These are phyloP conservation scores for Spondyliosoma cantharus DNA, from an alignment of 2,797 vertebrate genomes.

Conservation along the genomic window DNA sequence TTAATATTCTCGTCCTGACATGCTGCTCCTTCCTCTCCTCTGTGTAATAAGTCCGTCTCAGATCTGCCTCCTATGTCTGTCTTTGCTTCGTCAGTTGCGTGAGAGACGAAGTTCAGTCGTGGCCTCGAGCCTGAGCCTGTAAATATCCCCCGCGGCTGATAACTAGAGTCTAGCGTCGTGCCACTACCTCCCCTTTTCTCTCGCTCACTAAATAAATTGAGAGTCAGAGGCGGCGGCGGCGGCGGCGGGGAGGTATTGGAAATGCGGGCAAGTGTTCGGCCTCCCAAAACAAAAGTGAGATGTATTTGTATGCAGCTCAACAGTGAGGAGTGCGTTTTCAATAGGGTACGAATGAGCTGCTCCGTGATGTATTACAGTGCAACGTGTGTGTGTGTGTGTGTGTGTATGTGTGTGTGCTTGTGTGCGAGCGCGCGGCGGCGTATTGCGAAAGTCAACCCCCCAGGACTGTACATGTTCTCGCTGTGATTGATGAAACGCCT, in stretches of 20 bases:
- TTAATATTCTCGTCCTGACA: conserved; percentile 72
- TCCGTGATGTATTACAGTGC: conserved; percentile 58
- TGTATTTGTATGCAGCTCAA: conserved; percentile 76
- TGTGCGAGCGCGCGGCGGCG: conserved; percentile 23
- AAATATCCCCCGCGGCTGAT: conserved; percentile 62
- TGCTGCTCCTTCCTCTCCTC: conserved; percentile 47
- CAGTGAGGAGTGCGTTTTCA: conserved; percentile 59
- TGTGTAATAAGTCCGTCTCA: conserved; percentile 54
- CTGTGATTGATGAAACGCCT: conserved; percentile 73
- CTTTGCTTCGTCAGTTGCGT: conserved; percentile 60
- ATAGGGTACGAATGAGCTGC: conserved; percentile 60
- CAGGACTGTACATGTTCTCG: conserved; percentile 55
- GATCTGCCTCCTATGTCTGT: conserved; percentile 56
- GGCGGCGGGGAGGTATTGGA: conserved; percentile 40
- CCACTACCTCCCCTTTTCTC: conserved; percentile 35
- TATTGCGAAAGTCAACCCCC: conserved; percentile 43
- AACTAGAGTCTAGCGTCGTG: conserved; percentile 50
- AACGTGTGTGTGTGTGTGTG: conserved; percentile 16
- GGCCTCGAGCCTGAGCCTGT: conserved; percentile 53
- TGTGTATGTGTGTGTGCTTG: conserved; percentile 28
- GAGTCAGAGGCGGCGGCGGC: conserved; percentile 32
- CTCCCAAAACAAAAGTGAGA: conserved; percentile 69
- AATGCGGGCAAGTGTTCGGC: conserved; percentile 34
- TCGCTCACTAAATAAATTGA: conserved; percentile 54
- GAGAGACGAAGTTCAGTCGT: conserved; percentile 58